Evolutionary conservation across 30 jellyfish, hydroid and myxozoan genomes (phyloP).

Genomic region (Haliclystus octoradiatus): DNA sequence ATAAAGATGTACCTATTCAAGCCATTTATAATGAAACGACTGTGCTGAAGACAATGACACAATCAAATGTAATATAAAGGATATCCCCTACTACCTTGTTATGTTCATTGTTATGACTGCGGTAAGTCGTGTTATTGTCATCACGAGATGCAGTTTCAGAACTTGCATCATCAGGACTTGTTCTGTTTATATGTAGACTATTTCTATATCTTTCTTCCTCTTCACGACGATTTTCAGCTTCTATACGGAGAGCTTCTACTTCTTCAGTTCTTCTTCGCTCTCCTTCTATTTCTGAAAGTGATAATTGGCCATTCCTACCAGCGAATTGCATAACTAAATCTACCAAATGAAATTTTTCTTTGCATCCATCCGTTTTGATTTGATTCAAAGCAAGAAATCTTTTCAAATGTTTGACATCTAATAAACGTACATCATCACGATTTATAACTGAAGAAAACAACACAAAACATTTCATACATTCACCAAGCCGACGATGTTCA

Average conservation of each 20-base stretch:
- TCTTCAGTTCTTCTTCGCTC: conserved; percentile 40
- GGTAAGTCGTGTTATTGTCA: too few species aligned
- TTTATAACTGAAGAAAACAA: conserved; percentile 22
- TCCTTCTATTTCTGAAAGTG: conserved; percentile 47
- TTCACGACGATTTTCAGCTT: conserved; percentile 47
- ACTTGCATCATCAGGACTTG: too few species aligned
- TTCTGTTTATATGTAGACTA: too few species aligned
- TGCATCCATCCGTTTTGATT: conserved; percentile 63
- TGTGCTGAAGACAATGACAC: too few species aligned
- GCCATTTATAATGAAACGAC: too few species aligned
- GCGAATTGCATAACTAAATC: conserved; percentile 94
- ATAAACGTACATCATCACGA: conserved; percentile 65
- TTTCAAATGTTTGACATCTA: conserved; percentile 53
- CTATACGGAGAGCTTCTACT: conserved; percentile 66
- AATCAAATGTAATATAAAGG: too few species aligned
- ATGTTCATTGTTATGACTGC: too few species aligned
- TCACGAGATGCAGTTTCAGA: too few species aligned
- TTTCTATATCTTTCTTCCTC: conserved; percentile 36
- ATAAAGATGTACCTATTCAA: too few species aligned
- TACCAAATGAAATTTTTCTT: conserved; percentile 62
- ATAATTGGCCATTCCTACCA: conserved; percentile 54
- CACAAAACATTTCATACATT: conserved; percentile 67
- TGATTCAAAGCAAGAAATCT: conserved; percentile 36
- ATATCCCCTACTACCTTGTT: too few species aligned
- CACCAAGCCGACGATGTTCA: background rate